Evolutionary conservation across 1,140 invertebrate genomes (phyloP), one percentile per base, ranked within the genome.

Genomic region (Pissodes strobi): DNA sequence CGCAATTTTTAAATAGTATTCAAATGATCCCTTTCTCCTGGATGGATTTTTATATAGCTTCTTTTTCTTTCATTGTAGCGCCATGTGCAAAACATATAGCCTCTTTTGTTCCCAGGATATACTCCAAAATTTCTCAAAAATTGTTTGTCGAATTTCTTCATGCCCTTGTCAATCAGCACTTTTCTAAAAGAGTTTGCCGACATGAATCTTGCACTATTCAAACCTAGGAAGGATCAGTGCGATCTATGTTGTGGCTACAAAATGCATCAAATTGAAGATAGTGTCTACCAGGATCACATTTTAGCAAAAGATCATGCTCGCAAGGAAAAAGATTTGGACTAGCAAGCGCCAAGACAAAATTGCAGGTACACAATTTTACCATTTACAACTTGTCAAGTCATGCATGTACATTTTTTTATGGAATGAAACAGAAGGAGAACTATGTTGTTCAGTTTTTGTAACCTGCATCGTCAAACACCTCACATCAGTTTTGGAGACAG

Each of bases 111-210:
- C 39, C 15, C 15, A 43, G 15, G 39, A 43, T 5, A 43, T 43
- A 10, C 39, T 12, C 39, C 39, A 43, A 43, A 43, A 43, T 43
- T 43, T 43, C 9, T 17, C 6, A 17, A 43, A 43, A 43, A 43
- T 43, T 6, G 15, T 43, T 43, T 43, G 15, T 43, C 53, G 30
- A 19, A 55, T 55, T 37, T 53, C 23, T 53, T 53, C 51, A n/a
- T 43, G 39, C 39, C 39, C 39, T 43, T 43, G 39, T 43, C 39
- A 43, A 9, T 43, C 15, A 43, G 9, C 15, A 43, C 39, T 34
- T 34, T 34, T 34, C 6, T 34, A 34, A 34, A 34, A n/a, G 30
- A 34, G 30, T n/a, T 34, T 34, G 30, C 5, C 13, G 39, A 43
- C 5, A 43, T 43, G 39, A 43, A 43, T 43, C 39, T 34, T 34